Evolutionary conservation across 2,888 invertebrate species (phyloP).

Genomic region (Molorchus minor): DNA sequence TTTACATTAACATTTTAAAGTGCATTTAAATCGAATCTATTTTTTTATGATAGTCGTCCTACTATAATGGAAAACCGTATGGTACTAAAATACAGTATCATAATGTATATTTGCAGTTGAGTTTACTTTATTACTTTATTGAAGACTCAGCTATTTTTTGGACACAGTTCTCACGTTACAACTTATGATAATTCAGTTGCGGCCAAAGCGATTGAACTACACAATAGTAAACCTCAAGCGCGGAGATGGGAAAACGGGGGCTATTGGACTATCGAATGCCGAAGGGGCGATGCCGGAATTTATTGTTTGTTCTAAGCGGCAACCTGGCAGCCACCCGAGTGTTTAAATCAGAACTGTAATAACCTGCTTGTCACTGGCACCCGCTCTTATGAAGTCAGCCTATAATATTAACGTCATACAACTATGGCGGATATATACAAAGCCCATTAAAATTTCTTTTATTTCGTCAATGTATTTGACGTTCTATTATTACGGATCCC

Average conservation of each 20-base stretch:
- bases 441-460: slow-evolving; percentile 19
- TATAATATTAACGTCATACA: slow-evolving; percentile 20
- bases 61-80: neutral
- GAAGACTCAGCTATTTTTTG: neutral
- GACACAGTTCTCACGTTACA: neutral
- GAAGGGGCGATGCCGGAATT: slow-evolving; percentile 42
- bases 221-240: neutral
- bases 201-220: neutral
- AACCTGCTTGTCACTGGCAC: slow-evolving; percentile 56
- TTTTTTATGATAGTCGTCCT: neutral
- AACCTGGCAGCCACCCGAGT: slow-evolving; percentile 50
- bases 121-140: neutral
- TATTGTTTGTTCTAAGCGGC: slow-evolving; percentile 52
- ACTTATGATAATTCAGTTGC: no score
- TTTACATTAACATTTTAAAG: neutral
- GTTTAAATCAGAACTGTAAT: slow-evolving; percentile 57
- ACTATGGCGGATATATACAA: slow-evolving; percentile 10
- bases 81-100: neutral
- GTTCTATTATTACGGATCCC: slow-evolving; percentile 1
- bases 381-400: slow-evolving; percentile 49
- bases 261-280: slow-evolving; percentile 19
- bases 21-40: neutral
- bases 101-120: neutral
- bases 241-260: neutral
- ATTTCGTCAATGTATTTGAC: slow-evolving; percentile 14